These are phyloP conservation scores for Myotis vivesi DNA, from an alignment of 2,797 vertebrate genomes.

Conservation along the genomic window DNA sequence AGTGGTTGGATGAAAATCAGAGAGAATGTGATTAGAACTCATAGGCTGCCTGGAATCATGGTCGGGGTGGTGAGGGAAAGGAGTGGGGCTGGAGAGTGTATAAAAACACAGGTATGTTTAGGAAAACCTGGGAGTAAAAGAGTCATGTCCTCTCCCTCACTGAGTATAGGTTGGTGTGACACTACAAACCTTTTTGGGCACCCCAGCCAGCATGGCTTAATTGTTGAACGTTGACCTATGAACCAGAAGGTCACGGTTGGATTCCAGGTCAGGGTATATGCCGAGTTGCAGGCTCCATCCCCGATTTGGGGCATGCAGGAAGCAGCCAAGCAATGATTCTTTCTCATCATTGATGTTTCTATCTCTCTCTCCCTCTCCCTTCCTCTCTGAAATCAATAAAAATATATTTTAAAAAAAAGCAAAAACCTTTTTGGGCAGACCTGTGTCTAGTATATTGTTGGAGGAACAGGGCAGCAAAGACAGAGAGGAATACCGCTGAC, in stretches of 20 bases:
- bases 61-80: neutral
- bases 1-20: neutral
- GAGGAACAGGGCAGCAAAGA: neutral
- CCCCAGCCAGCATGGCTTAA: too few species aligned
- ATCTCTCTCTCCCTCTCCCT: too few species aligned
- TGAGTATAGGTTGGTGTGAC: neutral
- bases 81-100: neutral
- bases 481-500: neutral
- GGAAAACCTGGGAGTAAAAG: neutral
- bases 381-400: too few species aligned
- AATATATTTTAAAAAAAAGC: too few species aligned
- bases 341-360: too few species aligned
- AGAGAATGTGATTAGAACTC: neutral
- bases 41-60: neutral
- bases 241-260: too few species aligned
- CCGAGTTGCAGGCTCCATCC: too few species aligned
- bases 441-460: neutral
- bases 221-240: too few species aligned
- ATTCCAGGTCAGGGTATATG: too few species aligned
- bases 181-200: neutral
- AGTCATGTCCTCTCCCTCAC: neutral
- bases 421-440: neutral
- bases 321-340: too few species aligned
- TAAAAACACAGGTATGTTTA: neutral
- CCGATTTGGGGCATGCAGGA: too few species aligned